Conservation (phyloP, 2,113 vertebrate genomes). For the Beaufortia kweichowensis region DNA sequence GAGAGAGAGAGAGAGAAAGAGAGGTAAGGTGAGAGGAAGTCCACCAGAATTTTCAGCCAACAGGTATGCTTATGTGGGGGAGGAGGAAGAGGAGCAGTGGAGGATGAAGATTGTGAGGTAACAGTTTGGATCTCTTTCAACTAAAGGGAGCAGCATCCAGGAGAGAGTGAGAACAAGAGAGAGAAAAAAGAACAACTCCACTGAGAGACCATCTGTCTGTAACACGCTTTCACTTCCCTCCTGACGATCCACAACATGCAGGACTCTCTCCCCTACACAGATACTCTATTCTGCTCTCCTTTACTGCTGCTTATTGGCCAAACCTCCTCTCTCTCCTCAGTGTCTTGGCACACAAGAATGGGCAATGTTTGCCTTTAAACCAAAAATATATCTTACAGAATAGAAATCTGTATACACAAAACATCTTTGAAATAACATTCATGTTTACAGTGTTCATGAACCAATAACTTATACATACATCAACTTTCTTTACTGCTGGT, state of each 20-base stretch:
- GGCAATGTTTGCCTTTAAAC: not conserved
- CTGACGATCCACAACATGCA: conserved; percentile 55
- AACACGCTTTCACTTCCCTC: conserved; percentile 60
- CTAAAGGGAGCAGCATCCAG: conserved; percentile 64
- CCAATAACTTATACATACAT: conserved; percentile 27
- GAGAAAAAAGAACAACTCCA: conserved; percentile 72
- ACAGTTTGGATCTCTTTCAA: conserved; percentile 68
- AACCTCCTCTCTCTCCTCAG: conserved; percentile 13
- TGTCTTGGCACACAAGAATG: not conserved
- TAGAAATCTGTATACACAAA: not conserved
- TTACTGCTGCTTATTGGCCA: not conserved
- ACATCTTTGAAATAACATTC: no score
- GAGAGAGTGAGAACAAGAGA: conserved; percentile 59
- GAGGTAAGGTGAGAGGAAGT: not conserved
- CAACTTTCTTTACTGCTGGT: conserved; percentile 4
- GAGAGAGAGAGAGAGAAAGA: conserved; percentile 41
- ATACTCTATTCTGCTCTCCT: not conserved
- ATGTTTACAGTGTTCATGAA: conserved; percentile 30
- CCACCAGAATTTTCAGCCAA: conserved; percentile 2
- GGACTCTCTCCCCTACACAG: conserved; percentile 25
- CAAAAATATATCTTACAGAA: not conserved
- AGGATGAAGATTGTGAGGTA: conserved; percentile 63
- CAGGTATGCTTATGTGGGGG: conserved; percentile 23
- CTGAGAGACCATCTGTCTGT: conserved; percentile 80
- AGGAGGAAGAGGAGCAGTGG: conserved; percentile 25